phyloP scores from a whole-genome alignment of 2,797 vertebrate genomes.

The Scyliorhinus canicula region DNA sequence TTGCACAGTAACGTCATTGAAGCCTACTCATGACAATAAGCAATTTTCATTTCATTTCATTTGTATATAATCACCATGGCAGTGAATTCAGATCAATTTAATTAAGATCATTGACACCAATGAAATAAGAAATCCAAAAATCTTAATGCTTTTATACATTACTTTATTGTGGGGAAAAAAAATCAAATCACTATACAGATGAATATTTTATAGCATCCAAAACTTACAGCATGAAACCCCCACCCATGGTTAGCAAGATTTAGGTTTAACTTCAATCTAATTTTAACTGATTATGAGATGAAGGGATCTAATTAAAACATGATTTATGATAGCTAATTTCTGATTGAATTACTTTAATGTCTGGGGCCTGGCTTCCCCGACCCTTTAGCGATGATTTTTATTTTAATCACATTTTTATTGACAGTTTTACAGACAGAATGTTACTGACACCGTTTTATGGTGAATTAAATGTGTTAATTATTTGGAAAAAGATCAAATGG shows the following conservation, averaged over 20 bases:
- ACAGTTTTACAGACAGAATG: neutral
- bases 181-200: neutral
- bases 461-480: neutral
- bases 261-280: neutral
- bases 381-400: neutral
- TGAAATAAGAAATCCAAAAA: neutral
- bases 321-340: neutral
- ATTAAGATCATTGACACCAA: neutral
- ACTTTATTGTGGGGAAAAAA: neutral
- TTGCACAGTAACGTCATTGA: too few species aligned
- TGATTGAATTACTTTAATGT: neutral
- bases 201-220: neutral
- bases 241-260: neutral
- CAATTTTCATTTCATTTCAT: too few species aligned
- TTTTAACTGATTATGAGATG: neutral
- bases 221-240: neutral
- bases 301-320: neutral
- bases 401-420: conserved; percentile 3
- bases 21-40: too few species aligned
- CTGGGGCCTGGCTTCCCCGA: neutral
- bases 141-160: neutral
- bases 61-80: neutral
- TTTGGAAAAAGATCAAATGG: neutral
- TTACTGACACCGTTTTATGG: neutral
- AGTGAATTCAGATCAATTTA: neutral